A percentile compares a stretch with the other conserved stretches of the same genome.
phyloP scores from a whole-genome alignment of 2,797 vertebrate genomes.

The Thaleichthys pacificus region DNA sequence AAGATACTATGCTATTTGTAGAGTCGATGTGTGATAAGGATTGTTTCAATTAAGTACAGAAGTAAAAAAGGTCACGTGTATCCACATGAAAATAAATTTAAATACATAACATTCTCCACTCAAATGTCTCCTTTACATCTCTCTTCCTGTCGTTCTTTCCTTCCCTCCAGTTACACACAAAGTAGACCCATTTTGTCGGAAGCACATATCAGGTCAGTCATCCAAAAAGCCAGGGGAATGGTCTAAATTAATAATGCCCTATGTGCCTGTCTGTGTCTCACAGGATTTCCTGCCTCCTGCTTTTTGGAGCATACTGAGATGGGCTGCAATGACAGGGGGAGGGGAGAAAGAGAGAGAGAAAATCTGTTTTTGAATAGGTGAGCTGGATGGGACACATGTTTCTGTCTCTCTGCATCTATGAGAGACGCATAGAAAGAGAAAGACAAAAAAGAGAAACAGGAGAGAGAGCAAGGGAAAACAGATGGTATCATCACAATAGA shows the following conservation, averaged over 20 bases:
- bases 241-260: constrained; percentile 60
- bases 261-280: constrained; percentile 25
- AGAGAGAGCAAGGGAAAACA: neutral
- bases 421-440: neutral
- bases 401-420: no score
- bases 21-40: no score
- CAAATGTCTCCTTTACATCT: neutral
- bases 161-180: neutral
- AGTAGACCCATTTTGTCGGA: constrained; percentile 6
- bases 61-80: no score
- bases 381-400: no score
- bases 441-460: neutral
- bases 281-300: constrained; percentile 48
- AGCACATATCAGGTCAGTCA: constrained; percentile 22
- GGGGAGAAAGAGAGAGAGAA: constrained; percentile 17
- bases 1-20: no score
- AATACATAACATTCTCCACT: neutral
- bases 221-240: constrained; percentile 28
- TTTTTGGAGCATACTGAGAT: constrained; percentile 60
- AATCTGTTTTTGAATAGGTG: neutral
- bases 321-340: constrained; percentile 29
- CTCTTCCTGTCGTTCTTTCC: neutral
- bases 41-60: no score
- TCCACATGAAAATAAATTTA: no score
- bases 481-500: neutral